Percentiles rank a stretch among this genome's conserved stretches.
phyloP scores from a whole-genome alignment of 2,113 vertebrate genomes.

The Nymphicus hollandicus region DNA sequence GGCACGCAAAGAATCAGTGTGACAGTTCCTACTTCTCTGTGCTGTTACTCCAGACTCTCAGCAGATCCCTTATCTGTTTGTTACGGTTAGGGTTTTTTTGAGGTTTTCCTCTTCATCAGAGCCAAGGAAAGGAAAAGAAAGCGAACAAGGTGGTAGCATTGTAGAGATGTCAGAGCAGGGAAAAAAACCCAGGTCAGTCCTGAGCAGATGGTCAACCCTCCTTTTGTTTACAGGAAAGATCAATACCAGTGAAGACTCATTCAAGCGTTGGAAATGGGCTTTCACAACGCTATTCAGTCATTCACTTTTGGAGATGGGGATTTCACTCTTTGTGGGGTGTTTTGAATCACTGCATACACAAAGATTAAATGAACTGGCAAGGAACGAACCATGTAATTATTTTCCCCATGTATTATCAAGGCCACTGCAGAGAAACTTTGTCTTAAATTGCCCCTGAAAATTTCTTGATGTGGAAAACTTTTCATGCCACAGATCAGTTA shows the following conservation, averaged over 20 bases:
- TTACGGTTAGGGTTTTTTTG: neutral
- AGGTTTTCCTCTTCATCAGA: neutral
- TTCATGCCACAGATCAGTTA: neutral
- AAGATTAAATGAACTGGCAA: neutral
- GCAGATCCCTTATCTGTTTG: neutral
- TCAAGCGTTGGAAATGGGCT: neutral
- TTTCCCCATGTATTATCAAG: neutral
- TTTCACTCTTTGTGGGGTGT: neutral
- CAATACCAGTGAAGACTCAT: neutral
- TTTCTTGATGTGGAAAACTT: neutral
- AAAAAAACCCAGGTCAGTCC: neutral
- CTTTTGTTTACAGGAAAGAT: neutral
- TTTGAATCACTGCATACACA: neutral
- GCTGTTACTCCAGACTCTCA: neutral
- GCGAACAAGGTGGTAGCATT: neutral
- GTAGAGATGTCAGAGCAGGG: neutral
- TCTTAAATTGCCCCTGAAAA: neutral
- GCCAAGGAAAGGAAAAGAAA: neutral
- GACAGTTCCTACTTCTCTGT: neutral
- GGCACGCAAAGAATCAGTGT: neutral
- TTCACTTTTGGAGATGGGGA: neutral
- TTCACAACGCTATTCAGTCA: neutral
- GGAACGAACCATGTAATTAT: neutral
- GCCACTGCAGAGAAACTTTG: neutral
- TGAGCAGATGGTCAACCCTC: neutral